phyloP scores from a whole-genome alignment of 2,888 invertebrate species.

The Cephus nigrinus region DNA sequence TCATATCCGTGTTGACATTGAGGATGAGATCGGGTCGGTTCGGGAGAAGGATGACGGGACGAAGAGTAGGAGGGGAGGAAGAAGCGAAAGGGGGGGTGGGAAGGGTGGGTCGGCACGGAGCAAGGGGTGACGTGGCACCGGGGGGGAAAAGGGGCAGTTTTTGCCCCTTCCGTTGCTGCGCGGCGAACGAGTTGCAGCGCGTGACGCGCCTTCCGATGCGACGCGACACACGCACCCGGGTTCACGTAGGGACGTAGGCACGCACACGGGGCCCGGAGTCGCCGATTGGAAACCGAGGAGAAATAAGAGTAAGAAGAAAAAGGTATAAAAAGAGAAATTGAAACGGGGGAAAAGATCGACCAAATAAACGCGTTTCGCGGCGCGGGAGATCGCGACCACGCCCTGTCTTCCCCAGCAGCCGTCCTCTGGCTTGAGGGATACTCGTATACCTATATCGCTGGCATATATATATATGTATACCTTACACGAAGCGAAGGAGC shows the following conservation, averaged over 20 bases:
- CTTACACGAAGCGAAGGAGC: too few relatives aligned
- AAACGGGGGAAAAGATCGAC: slow-evolving; percentile 28
- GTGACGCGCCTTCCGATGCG: slow-evolving; percentile 49
- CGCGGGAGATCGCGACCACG: slow-evolving; percentile 51
- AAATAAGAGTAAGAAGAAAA: slow-evolving; percentile 19
- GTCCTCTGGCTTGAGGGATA: not conserved
- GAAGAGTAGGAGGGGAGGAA: not conserved
- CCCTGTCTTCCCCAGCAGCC: slow-evolving; percentile 37
- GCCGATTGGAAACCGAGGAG: slow-evolving; percentile 38
- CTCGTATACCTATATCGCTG: not conserved
- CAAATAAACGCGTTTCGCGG: slow-evolving; percentile 51
- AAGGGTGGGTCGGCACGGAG: not conserved
- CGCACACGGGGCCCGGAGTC: slow-evolving; percentile 19
- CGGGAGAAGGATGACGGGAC: not conserved
- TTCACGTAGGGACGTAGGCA: slow-evolving; percentile 15
- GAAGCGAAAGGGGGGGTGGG: not conserved
- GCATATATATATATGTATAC: too few relatives aligned
- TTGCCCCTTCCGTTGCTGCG: slow-evolving; percentile 26
- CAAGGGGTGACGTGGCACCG: not conserved
- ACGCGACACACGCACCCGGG: slow-evolving; percentile 26
- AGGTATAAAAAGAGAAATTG: slow-evolving; percentile 20
- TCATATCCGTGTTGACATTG: slow-evolving; percentile 13
- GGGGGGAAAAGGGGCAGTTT: slow-evolving; percentile 38
- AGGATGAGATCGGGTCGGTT: slow-evolving; percentile 10
- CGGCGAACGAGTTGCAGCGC: slow-evolving; percentile 34